Evolutionary conservation across 2,888 invertebrate species (phyloP), one percentile per base, ranked within the genome.

Genomic region (Pristionchus japonicus): DNA sequence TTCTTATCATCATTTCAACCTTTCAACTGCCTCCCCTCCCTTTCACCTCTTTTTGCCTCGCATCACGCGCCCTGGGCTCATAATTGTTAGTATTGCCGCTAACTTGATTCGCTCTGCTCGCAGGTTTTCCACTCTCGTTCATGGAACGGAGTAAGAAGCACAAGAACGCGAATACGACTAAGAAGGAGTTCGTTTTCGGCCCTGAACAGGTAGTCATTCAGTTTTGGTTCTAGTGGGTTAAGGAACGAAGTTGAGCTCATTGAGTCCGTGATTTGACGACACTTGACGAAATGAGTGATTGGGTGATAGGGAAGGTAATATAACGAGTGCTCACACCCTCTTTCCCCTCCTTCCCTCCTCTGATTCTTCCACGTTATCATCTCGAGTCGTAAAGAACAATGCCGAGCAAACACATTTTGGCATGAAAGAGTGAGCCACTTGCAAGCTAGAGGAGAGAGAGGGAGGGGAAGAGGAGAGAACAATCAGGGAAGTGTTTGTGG

Each of bases 101-200:
- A 27, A 43, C 40, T 43, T 40, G 47, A 80, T 80, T 43, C 13
- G 61, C 61, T 67, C 34, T 27, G 70, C 27, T 13, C 6, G 23
- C 57, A 87, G 87, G 87, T 47, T 87, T 87, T 37, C 87, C 87
- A 2, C 74, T 86, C n/a, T 70, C 67, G 23, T 77, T 87, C 37
- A 87, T 87, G 87, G 87, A 87, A n/a, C 37, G 80, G 31, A 61
- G 31, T 40, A 87, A 87, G 80, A 37, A 61, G 34, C 87, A 87
- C 13, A 43, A 74, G 47, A n/a, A 47, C 9, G 27, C 27, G 27
- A 37, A 87, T 6, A 31, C 13, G 31, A n/a, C 74, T 17, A 70
- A 43, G 43, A 77, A 57, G 61, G 87, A 87, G 34, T 80, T 87
- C 27, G 27, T 87, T 6, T 87, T 87, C 61, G 87, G 87, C 0